phyloP scores from a whole-genome alignment of 2,888 invertebrate species.

The Ornithoptera priamus region DNA sequence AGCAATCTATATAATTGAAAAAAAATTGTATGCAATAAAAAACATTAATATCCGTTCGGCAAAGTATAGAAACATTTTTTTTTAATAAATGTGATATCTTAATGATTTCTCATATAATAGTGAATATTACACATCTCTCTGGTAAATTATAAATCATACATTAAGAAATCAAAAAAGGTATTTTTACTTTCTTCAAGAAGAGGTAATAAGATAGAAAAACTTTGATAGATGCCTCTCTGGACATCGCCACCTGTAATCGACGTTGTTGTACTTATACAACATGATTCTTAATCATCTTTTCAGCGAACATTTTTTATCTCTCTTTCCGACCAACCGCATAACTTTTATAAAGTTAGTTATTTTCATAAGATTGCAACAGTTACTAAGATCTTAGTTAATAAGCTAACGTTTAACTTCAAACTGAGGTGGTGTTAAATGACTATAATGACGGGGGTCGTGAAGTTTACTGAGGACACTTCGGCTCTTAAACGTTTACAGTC shows the following conservation, averaged over 20 bases:
- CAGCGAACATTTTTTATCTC: background rate
- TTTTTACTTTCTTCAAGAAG: constrained; percentile 2
- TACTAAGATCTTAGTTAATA: too few relatives aligned
- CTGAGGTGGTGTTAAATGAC: too few relatives aligned
- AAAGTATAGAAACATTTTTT: too few relatives aligned
- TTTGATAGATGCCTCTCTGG: constrained; percentile 22
- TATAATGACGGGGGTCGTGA: too few relatives aligned
- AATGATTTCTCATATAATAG: too few relatives aligned
- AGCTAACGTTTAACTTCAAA: too few relatives aligned
- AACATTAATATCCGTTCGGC: too few relatives aligned
- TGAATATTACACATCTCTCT: background rate
- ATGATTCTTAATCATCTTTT: background rate
- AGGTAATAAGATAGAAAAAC: background rate
- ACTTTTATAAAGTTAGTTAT: background rate
- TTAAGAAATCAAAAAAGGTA: background rate
- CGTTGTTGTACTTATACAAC: constrained; percentile 10
- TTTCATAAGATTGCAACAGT: background rate
- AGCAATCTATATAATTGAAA: too few relatives aligned
- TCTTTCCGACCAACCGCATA: background rate
- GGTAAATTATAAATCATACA: background rate
- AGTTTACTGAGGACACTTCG: too few relatives aligned
- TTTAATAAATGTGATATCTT: too few relatives aligned
- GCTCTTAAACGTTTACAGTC: too few relatives aligned
- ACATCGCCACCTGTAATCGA: constrained; percentile 20
- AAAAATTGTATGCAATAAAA: too few relatives aligned